Evolutionary conservation across 2,797 vertebrate species (phyloP).

Genomic region (Buceros bicornis): DNA sequence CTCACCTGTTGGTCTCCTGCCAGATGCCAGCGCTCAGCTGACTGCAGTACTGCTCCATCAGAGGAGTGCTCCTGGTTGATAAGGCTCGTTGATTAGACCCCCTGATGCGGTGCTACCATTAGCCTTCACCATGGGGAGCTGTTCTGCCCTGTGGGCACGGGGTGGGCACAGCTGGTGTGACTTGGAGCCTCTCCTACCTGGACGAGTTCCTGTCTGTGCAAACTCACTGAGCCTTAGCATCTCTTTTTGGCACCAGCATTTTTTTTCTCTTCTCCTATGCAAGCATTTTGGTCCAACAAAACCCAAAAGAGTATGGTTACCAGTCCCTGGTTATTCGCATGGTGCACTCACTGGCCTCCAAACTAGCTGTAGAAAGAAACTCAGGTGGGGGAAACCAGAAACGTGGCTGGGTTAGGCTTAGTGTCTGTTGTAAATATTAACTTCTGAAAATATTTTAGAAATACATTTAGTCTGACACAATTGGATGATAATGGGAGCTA

Average conservation of each 20-base stretch:
- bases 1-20: not conserved
- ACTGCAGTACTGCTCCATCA: not conserved
- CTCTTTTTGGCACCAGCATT: not conserved
- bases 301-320: not conserved
- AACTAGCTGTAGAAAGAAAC: not conserved
- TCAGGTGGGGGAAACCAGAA: not conserved
- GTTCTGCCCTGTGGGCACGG: not conserved
- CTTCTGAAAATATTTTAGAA: slow-evolving; percentile 61
- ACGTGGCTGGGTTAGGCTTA: not conserved
- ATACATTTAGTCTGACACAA: slow-evolving; percentile 63
- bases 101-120: not conserved
- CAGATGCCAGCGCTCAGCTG: not conserved
- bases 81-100: not conserved
- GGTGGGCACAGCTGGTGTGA: not conserved
- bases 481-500: slow-evolving; percentile 69
- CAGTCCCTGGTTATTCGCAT: not conserved
- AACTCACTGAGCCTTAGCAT: accelerated
- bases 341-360: not conserved
- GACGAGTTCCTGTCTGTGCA: not conserved
- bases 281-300: not conserved
- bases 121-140: not conserved
- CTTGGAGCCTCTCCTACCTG: not conserved
- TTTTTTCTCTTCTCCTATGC: not conserved
- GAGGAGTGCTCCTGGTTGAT: not conserved
- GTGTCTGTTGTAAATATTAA: slow-evolving; percentile 46